Conservation (phyloP, 2,113 vertebrate genomes). For the Heptranchias perlo region DNA sequence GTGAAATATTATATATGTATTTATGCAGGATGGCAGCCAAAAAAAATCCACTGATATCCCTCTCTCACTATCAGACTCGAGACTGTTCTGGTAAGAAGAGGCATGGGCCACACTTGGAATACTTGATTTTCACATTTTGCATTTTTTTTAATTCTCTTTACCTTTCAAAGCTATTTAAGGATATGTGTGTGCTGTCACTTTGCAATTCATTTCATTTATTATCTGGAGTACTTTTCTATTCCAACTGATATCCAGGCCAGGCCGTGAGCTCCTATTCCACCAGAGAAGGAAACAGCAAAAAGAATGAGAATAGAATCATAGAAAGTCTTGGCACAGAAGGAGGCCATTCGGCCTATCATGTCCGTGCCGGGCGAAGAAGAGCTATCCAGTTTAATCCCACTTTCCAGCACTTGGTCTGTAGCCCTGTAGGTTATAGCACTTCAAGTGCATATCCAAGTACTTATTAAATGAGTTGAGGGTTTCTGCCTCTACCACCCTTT, state of each 20-base stretch:
- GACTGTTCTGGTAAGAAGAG: slow-evolving; percentile 22
- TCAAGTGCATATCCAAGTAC: too few species aligned
- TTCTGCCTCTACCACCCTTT: too few species aligned
- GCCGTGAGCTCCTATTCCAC: not conserved
- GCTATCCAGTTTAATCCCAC: too few species aligned
- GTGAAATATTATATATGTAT: slow-evolving; percentile 20
- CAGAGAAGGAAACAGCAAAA: not conserved
- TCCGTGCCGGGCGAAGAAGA: too few species aligned
- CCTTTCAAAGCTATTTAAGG: not conserved
- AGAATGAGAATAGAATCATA: too few species aligned
- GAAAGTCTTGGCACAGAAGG: too few species aligned
- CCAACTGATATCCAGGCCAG: not conserved
- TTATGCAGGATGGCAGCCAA: slow-evolving; percentile 28
- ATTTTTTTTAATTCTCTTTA: not conserved
- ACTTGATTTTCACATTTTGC: slow-evolving; percentile 23
- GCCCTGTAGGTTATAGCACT: too few species aligned
- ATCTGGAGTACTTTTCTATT: not conserved
- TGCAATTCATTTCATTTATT: not conserved
- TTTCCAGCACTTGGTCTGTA: too few species aligned
- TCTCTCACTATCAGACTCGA: not conserved
- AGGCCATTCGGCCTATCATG: too few species aligned
- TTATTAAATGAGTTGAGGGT: too few species aligned
- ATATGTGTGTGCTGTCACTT: not conserved
- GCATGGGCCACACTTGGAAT: not conserved
- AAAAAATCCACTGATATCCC: slow-evolving; percentile 24